Percentiles rank a stretch among this genome's conserved stretches.
Conservation (phyloP, 2,797 vertebrate species). For the Cynopterus sphinx region DNA sequence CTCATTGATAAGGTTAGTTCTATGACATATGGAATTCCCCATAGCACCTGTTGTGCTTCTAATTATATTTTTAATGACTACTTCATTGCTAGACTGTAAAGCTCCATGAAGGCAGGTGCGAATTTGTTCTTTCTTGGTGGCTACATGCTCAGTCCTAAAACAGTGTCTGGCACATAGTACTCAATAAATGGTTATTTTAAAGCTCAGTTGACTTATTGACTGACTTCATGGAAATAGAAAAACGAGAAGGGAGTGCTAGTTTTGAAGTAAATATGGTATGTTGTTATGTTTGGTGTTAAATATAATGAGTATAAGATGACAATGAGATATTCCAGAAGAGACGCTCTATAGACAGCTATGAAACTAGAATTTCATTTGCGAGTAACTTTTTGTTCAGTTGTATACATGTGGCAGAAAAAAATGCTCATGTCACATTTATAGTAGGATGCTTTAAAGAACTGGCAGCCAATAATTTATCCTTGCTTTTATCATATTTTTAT, state of each 20-base stretch:
- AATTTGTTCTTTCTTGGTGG: neutral
- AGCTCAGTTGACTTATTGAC: neutral
- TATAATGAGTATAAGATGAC: neutral
- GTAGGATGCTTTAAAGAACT: neutral
- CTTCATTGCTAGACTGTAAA: neutral
- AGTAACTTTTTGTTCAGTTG: neutral
- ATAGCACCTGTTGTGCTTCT: neutral
- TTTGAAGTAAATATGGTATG: constrained; percentile 2
- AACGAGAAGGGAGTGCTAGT: neutral
- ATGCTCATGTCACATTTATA: neutral
- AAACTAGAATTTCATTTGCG: neutral
- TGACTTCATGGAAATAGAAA: neutral
- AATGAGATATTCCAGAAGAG: neutral
- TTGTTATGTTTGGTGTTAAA: neutral
- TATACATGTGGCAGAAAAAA: neutral
- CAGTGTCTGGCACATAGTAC: neutral
- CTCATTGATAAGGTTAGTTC: neutral
- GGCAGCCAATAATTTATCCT: neutral
- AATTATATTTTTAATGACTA: neutral
- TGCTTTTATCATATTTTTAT: constrained; percentile 6
- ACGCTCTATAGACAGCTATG: neutral
- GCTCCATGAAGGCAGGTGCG: neutral
- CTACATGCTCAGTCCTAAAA: neutral
- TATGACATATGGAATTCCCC: neutral
- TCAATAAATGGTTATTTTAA: neutral